Percentiles rank a stretch among this genome's conserved stretches.
phyloP scores from a whole-genome alignment of 2,113 vertebrate species.

The Marcusenius ussheri region DNA sequence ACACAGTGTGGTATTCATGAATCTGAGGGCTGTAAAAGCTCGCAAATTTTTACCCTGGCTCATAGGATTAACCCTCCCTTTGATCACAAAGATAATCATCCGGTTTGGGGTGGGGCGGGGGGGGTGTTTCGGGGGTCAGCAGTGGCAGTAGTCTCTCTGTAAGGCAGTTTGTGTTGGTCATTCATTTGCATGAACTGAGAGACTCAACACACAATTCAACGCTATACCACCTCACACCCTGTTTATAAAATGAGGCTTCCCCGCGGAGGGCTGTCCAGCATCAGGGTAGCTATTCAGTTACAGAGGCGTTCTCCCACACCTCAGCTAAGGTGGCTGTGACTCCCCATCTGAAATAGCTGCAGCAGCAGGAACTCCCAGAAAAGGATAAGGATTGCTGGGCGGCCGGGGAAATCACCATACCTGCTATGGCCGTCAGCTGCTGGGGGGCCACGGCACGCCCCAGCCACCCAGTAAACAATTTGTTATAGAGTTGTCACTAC shows the following conservation, averaged over 20 bases:
- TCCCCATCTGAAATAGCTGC: neutral
- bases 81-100: slow-evolving; percentile 4
- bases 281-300: neutral
- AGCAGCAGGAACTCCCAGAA: neutral
- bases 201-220: neutral
- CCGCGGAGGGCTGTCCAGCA: neutral
- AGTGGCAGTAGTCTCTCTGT: neutral
- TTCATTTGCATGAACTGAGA: neutral
- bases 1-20: neutral
- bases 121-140: no score
- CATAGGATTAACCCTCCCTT: neutral
- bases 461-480: slow-evolving; percentile 26
- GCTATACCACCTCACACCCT: neutral
- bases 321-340: neutral
- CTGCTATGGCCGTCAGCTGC: slow-evolving; percentile 35
- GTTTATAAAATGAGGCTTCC: neutral
- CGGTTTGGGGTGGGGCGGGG: neutral
- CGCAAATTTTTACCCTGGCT: neutral
- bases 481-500: slow-evolving; percentile 43
- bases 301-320: neutral
- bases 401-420: slow-evolving; percentile 39
- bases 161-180: neutral
- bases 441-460: slow-evolving; percentile 22
- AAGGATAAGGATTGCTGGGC: neutral
- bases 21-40: neutral